Percentiles rank a stretch among this genome's conserved stretches.
Conservation (phyloP, 2,113 vertebrate genomes). For the Todiramphus saurophagus region DNA sequence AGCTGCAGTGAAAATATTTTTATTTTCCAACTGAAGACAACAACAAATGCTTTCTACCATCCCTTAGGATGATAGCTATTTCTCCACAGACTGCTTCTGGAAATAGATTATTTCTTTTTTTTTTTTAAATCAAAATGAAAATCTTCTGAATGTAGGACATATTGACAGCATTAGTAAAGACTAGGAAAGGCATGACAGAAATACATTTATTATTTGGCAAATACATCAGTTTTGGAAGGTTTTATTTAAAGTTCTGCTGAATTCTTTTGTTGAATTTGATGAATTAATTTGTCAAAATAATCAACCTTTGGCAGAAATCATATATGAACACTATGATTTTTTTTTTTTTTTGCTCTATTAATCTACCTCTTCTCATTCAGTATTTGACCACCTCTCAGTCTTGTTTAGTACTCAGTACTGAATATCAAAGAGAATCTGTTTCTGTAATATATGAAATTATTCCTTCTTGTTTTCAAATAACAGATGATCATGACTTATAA, state of each 20-base stretch:
- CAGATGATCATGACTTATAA: neutral
- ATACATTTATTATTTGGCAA: neutral
- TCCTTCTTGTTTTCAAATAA: neutral
- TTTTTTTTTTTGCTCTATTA: neutral
- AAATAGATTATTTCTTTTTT: neutral
- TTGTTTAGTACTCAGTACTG: neutral
- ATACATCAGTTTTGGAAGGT: neutral
- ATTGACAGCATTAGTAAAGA: neutral
- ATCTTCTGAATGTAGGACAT: neutral
- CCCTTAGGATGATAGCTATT: neutral
- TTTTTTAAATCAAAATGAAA: neutral
- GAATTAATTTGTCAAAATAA: neutral
- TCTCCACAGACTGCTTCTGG: neutral
- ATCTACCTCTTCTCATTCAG: neutral
- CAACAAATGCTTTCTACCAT: neutral
- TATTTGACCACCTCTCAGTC: neutral
- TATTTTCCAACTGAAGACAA: neutral
- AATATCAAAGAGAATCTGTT: neutral
- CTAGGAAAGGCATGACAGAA: neutral
- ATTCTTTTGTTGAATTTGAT: neutral
- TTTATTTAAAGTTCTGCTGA: neutral
- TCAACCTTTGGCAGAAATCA: neutral
- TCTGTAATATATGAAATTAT: neutral
- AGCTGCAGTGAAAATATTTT: neutral
- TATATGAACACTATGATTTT: neutral